Conservation (phyloP, 2,888 invertebrate genomes). For the Coleophora deauratella region DNA sequence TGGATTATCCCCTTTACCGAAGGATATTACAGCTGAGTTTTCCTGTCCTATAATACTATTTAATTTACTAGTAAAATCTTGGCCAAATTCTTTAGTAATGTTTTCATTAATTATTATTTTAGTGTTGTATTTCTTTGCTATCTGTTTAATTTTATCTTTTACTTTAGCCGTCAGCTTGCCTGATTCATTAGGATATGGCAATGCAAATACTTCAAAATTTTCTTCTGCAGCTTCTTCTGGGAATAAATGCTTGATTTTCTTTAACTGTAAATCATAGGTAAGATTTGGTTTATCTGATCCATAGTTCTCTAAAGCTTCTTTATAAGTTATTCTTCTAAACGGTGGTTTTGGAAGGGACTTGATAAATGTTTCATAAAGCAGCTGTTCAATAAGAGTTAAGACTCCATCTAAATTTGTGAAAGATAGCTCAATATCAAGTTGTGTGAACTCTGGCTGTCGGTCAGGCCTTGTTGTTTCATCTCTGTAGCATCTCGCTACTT, state of each 20-base stretch:
- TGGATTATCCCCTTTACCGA: constrained; percentile 44
- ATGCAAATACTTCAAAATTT: constrained; percentile 72
- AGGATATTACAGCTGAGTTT: constrained; percentile 48
- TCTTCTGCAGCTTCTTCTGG: constrained; percentile 32
- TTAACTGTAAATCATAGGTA: constrained; percentile 81
- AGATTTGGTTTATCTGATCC: constrained; percentile 96
- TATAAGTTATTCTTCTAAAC: constrained; percentile 84
- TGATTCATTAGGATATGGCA: constrained; percentile 71
- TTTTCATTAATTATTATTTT: constrained; percentile 47
- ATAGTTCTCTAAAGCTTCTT: constrained; percentile 86
- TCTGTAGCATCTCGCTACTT: constrained; percentile 78
- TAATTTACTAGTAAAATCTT: constrained; percentile 30
- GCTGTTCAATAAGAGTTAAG: constrained; percentile 84
- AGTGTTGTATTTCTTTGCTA: constrained; percentile 62
- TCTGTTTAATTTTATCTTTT: constrained; percentile 67
- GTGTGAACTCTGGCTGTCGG: constrained; percentile 98
- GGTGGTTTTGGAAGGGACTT: constrained; percentile 69
- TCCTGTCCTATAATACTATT: constrained; percentile 24
- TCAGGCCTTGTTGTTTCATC: constrained; percentile 93
- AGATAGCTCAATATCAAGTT: constrained; percentile 97
- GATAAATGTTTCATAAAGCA: constrained; percentile 84
- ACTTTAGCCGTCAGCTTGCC: constrained; percentile 71
- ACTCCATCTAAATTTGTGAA: constrained; percentile 87
- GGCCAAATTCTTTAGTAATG: constrained; percentile 62
- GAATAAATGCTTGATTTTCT: constrained; percentile 41